These are phyloP conservation scores for Cariama cristata DNA, from an alignment of 2,113 vertebrate species.

Conservation along the genomic window DNA sequence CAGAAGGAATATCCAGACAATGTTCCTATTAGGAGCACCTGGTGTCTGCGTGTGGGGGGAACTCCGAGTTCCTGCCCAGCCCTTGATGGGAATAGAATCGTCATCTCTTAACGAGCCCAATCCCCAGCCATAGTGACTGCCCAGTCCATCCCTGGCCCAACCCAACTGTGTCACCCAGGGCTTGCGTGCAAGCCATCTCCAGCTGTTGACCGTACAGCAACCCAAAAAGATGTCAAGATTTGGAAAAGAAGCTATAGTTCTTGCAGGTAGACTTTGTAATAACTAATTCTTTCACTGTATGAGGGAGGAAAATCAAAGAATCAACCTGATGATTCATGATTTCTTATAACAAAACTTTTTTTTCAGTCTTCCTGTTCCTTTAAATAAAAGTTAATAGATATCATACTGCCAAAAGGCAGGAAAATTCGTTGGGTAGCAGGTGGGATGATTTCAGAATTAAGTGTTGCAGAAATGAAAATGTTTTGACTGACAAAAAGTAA, in stretches of 20 bases:
- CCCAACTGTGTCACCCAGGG: accelerated
- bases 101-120: not conserved
- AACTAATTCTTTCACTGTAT: not conserved
- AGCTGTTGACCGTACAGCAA: not conserved
- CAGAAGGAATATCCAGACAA: not conserved
- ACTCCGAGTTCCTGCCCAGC: not conserved
- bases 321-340: not conserved
- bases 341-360: not conserved
- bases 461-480: not conserved
- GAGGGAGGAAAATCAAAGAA: not conserved
- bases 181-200: accelerated
- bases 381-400: not conserved
- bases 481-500: not conserved
- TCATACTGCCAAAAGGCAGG: not conserved
- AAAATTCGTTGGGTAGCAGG: not conserved
- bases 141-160: not conserved
- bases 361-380: not conserved
- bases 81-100: accelerated
- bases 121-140: not conserved
- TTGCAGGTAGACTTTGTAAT: not conserved
- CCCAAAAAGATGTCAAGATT: accelerated
- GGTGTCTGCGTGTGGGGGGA: not conserved
- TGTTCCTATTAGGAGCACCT: not conserved
- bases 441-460: not conserved
- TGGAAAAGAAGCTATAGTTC: not conserved